phyloP scores from a whole-genome alignment of 2,888 invertebrate species.

The Gastrophysa polygoni region DNA sequence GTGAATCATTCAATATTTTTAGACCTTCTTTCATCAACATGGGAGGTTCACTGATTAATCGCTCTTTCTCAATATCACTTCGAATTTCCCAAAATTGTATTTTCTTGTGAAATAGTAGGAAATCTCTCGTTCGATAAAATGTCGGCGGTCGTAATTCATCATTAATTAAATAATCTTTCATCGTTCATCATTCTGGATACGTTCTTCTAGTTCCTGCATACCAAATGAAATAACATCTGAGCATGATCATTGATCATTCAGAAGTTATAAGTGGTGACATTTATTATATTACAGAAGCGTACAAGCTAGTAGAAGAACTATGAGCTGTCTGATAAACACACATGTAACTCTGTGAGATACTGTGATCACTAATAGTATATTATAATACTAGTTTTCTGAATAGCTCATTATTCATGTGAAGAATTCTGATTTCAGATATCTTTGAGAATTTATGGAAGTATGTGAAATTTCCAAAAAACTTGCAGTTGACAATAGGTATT shows the following conservation, averaged over 20 bases:
- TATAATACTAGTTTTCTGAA: too few species aligned
- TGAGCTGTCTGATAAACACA: too few species aligned
- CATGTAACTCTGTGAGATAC: too few species aligned
- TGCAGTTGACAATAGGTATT: too few species aligned
- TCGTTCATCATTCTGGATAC: background rate
- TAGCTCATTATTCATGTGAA: too few species aligned
- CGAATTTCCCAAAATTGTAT: background rate
- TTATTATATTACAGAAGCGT: background rate
- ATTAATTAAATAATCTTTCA: background rate
- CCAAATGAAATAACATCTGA: background rate
- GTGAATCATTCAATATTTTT: too few species aligned
- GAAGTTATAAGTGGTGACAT: background rate
- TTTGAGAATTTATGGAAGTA: too few species aligned
- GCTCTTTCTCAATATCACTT: background rate
- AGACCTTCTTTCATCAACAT: too few species aligned
- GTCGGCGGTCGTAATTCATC: background rate
- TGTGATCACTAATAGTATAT: too few species aligned
- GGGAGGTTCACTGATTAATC: background rate
- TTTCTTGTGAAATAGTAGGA: background rate
- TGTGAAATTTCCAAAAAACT: too few species aligned
- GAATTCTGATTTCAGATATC: too few species aligned
- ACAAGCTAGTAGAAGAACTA: too few species aligned
- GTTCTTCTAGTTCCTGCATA: background rate
- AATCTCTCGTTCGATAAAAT: background rate
- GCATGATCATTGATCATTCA: background rate